phyloP scores from a whole-genome alignment of 2,888 invertebrate genomes.

The Agriopis marginaria region DNA sequence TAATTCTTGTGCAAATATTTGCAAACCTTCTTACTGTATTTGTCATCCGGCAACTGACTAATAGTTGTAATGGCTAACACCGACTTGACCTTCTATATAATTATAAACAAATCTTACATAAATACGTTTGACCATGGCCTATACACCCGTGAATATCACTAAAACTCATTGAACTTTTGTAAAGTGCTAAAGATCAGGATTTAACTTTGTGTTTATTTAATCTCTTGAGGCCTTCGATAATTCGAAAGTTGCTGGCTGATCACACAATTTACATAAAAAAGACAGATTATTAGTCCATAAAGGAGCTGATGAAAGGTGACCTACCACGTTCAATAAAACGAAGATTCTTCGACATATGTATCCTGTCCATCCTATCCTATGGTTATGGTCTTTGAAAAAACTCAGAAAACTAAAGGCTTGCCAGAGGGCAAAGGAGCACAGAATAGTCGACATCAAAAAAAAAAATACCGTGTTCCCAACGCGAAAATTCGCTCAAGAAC shows the following conservation, averaged over 20 bases:
- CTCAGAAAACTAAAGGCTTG: too few relatives aligned
- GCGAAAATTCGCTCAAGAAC: too few relatives aligned
- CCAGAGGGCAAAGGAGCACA: too few relatives aligned
- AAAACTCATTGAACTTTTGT: slow-evolving; percentile 15
- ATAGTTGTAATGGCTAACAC: background rate
- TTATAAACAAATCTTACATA: slow-evolving; percentile 26
- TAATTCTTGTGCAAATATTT: slow-evolving; percentile 5
- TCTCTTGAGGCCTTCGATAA: background rate
- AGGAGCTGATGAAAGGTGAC: too few relatives aligned
- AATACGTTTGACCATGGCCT: slow-evolving; percentile 22
- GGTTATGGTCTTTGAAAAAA: too few relatives aligned
- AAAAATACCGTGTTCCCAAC: too few relatives aligned
- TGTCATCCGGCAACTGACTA: slow-evolving; percentile 6
- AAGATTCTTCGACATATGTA: too few relatives aligned
- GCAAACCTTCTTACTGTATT: background rate
- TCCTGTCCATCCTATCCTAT: too few relatives aligned
- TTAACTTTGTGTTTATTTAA: slow-evolving; percentile 1
- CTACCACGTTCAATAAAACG: too few relatives aligned
- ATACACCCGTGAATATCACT: slow-evolving; percentile 5
- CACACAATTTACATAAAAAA: background rate
- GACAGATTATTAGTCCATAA: too few relatives aligned
- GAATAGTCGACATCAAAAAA: too few relatives aligned
- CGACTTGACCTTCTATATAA: slow-evolving; percentile 9
- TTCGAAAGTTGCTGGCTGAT: background rate
- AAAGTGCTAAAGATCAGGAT: background rate